phyloP scores from a whole-genome alignment of 2,113 vertebrate genomes.

The Anolis sagrei region DNA sequence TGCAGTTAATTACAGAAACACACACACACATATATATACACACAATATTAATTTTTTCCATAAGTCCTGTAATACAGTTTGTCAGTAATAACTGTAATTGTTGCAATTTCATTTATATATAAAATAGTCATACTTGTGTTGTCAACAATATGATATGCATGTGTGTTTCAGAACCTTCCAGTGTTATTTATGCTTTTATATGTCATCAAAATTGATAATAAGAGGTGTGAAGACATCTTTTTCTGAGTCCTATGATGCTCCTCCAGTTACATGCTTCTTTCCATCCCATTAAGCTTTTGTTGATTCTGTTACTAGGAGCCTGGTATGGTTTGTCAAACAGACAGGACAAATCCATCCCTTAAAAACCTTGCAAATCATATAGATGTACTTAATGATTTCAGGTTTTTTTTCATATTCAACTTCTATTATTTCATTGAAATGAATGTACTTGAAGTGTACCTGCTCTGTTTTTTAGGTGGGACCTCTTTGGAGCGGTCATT shows the following conservation, averaged over 20 bases:
- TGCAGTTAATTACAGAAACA: too few species aligned
- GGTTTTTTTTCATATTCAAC: too few species aligned
- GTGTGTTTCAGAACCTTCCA: neutral
- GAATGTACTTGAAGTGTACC: too few species aligned
- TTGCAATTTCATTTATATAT: neutral
- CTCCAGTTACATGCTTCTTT: neutral
- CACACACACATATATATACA: too few species aligned
- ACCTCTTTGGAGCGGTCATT: conserved; percentile 86
- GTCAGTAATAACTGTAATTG: too few species aligned
- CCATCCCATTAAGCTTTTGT: neutral
- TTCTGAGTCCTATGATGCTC: neutral
- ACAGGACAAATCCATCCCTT: too few species aligned
- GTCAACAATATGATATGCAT: neutral
- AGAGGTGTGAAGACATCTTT: neutral
- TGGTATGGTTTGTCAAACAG: neutral
- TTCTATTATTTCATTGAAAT: too few species aligned
- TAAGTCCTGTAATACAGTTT: too few species aligned
- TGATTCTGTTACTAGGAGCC: neutral
- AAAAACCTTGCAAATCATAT: neutral
- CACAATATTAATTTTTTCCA: too few species aligned
- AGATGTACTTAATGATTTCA: too few species aligned
- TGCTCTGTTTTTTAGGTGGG: conserved; percentile 83
- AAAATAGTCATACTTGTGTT: neutral
- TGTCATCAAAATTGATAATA: neutral
- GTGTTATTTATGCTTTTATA: conserved; percentile 2